Evolutionary conservation across 2,113 vertebrate species (phyloP), one percentile per base, ranked within the genome.

Genomic region (Tachuris rubrigastra): DNA sequence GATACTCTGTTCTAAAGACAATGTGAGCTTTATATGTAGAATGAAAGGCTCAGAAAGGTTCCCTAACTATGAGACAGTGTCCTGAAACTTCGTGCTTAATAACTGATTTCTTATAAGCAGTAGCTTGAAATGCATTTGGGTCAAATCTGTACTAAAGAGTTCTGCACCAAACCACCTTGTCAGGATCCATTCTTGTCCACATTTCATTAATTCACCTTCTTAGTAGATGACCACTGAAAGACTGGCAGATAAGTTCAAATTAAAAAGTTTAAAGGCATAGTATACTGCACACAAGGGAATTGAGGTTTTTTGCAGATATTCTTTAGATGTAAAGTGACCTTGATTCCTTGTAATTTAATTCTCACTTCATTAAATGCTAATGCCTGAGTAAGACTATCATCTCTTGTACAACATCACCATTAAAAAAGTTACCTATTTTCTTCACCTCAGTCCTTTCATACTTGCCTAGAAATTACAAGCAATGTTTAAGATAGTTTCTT

Each of bases 1-100:
- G 80, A 97, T 95, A 95, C 41, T 95, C 72, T 85, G 6, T 80
- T 95, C 59, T 88, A 83, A 95, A 91, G 46, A 92, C 83, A 96
- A 87, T 85, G 84, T 76, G 44, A 92, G 83, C 87, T 90, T 93
- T 96, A 85, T 71, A 77, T 4, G 23, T 58, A 82, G 95, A 96
- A 69, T 85, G 58, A 94, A 91, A 69, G 39, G n/a, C 33, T 58
- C 19, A 80, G 37, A 56, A 94, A 92, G 8, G n/a, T 92, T 95
- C 30, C 44, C 42, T 71, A 75, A 92, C 14, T 49, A 63, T 10
- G 30, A 89, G n/a, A 20, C 62, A 72, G 33, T 94, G 69, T 49
- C 46, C 30, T 2, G 8, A 90, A 93, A 69, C 14, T 7, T 60
- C 49, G 9, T 42, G 23, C 5, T 89, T 85, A 94, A 58, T 76